Conservation (phyloP, 1,140 invertebrate species). For the Lanistes nyassanus region DNA sequence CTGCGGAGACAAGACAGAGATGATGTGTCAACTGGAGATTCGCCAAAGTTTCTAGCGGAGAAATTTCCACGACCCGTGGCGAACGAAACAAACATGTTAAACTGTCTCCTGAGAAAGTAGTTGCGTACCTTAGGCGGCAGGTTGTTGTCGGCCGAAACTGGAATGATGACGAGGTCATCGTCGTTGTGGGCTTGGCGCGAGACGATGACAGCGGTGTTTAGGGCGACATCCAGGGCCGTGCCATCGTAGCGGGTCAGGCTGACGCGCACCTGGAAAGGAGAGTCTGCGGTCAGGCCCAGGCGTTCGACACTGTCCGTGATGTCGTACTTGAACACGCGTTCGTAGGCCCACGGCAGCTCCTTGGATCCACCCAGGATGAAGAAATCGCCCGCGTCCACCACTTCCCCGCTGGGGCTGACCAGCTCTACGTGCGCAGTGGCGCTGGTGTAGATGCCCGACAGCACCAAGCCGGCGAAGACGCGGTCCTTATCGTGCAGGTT, state of each 20-base stretch:
- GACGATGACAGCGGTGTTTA: slow-evolving; percentile 17
- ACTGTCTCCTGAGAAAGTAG: not conserved
- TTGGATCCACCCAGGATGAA: slow-evolving; percentile 35
- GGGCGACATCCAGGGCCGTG: not conserved
- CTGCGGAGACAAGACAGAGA: not conserved
- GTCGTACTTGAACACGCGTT: slow-evolving; percentile 34
- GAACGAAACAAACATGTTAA: not conserved
- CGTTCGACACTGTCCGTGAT: slow-evolving; percentile 24
- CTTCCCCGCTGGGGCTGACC: not conserved
- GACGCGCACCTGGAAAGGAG: slow-evolving; percentile 16
- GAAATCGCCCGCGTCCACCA: slow-evolving; percentile 23
- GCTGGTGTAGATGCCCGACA: slow-evolving; percentile 21
- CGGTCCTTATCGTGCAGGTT: slow-evolving; percentile 10
- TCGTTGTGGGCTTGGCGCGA: slow-evolving; percentile 6
- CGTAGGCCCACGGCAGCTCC: slow-evolving; percentile 44
- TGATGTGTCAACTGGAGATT: too few relatives aligned
- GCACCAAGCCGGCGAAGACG: slow-evolving; percentile 27
- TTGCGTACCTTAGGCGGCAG: slow-evolving; percentile 22
- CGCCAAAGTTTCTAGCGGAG: not conserved
- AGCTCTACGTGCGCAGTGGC: slow-evolving; percentile 22
- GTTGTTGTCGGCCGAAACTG: not conserved
- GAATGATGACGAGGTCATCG: slow-evolving; percentile 18
- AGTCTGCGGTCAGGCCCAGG: slow-evolving; percentile 13
- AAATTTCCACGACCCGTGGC: not conserved
- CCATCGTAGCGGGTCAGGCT: slow-evolving; percentile 18